Base-by-base conservation (phyloP, 2,113 vertebrate species). In the Pipa parva region DNA sequence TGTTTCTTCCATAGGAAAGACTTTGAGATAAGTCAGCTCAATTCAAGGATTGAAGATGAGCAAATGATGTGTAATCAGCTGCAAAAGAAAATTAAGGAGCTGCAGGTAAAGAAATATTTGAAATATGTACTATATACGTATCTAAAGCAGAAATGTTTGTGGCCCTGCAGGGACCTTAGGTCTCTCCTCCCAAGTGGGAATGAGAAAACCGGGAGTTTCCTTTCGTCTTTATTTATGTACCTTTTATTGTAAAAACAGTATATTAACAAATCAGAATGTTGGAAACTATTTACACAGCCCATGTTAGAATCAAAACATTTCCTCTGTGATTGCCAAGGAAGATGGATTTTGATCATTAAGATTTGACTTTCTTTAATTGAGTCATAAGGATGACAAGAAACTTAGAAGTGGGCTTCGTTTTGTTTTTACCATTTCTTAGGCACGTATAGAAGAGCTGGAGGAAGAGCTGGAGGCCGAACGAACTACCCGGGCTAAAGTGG, bases 31-130 rank as follows among this genome's bases (percentile, higher is more conserved):
- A 95, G 84, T 65, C 90, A 89, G 3, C 78, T 94, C 58, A 92
- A 80, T 75, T 81, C 91, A 39, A 88, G 89, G 65, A 84, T 95
- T 61, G 93, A 96, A 75, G 93, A 97, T 10, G 93, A 94, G 59
- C 92, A 94, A 75, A 83, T 89, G 21, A 59, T 92, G 20, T 87
- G 81, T 49, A 80, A 75, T 21, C 95, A 97, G 74, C 84, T 97
- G 68, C 92, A 97, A 79, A 97, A 97, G 81, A 97, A 92, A 79
- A 93, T 95, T 79, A 98, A 97, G 74, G 94, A 98, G 66, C 74
- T 95, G 5, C 93, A 95, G 92, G 95, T 95, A 69, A 51, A 31
- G 10, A 31, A 10, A 31, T 31, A 31, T 10, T 5, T 31, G 5
- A 31, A 31, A 5, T 31, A 31, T 10, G 29, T 6, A 10, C 5